Base-by-base conservation (phyloP, 2,797 vertebrate species). In the Hipposideros larvatus region DNA sequence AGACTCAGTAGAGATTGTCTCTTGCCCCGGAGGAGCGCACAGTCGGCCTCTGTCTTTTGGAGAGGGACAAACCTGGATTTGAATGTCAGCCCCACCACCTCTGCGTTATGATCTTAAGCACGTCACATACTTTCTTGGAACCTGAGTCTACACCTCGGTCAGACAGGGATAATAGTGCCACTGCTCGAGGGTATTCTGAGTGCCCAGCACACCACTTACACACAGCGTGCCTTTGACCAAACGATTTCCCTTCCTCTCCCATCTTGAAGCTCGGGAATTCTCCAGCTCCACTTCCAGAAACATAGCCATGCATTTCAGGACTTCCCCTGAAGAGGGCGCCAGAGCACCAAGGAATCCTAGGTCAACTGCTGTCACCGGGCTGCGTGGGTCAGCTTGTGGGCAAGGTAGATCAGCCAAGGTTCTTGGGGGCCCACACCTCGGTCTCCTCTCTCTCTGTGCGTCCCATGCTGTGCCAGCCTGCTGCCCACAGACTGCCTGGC, bases 281-380 rank as follows among this genome's bases (percentile, higher is more conserved):
- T 61, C 57, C 51, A 10, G 1, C 55, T 77, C 11, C 31, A 1
- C 41, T n/a, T 83, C 11, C 24, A 9, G 65, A n/a, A n/a, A 53
- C 26, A 28, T 0, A 22, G n/a, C 0, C 0, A 4, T 84, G 59
- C 65, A 73, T 15, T 96, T 78, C 57, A 59, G 1, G 21, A 61
- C 13, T 0, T 19, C 19, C 18, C 89, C 97, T 93, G 74, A 7
- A 96, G 97, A 90, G 84, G 90, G 92, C 34, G 70, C 79, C 74
- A 95, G 59, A 96, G 82, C 66, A 75, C 90, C 83, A 41, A 13
- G n/a, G 57, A 68, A 16, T 22, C 22, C 65, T 31, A 53, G 11
- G 6, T 11, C 1, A 2, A 26, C 13, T 0, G 5, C 4, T 5
- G 34, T 2, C n/a, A 1, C 16, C 2, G 0, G 13, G 14, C 19